Evolutionary conservation across 2,888 invertebrate species (phyloP).

Genomic region (Caenorhabditis becei): DNA sequence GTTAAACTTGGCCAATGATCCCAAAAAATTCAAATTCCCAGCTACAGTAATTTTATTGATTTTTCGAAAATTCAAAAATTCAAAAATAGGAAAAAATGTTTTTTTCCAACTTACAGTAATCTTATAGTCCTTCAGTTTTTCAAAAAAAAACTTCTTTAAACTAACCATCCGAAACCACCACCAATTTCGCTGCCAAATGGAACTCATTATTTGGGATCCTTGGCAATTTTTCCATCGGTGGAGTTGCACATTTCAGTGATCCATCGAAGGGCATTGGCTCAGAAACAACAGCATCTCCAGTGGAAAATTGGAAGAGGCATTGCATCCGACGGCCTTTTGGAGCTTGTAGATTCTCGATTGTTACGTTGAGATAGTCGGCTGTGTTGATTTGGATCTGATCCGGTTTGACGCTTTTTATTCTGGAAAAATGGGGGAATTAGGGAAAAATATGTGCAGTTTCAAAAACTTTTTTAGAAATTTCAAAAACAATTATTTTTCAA

Average conservation of each 20-base stretch:
- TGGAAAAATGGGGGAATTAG: constrained; percentile 44
- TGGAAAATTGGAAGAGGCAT: constrained; percentile 63
- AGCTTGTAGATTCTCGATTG: constrained; percentile 90
- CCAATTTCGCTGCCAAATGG: constrained; percentile 61
- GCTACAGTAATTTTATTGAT: not conserved
- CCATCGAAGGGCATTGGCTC: constrained; percentile 64
- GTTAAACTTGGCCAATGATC: too few relatives aligned
- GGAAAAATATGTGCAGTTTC: constrained; percentile 15
- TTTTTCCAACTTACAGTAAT: not conserved
- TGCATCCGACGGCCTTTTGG: constrained; percentile 61
- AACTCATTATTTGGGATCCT: constrained; percentile 89
- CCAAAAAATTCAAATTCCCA: too few relatives aligned
- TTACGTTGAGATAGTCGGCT: constrained; percentile 85
- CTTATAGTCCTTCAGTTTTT: not conserved
- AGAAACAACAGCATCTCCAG: constrained; percentile 61
- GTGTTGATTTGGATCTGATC: constrained; percentile 78
- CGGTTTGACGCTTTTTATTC: constrained; percentile 76
- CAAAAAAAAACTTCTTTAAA: not conserved
- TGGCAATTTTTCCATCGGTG: constrained; percentile 93
- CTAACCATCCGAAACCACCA: constrained; percentile 67
- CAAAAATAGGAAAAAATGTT: constrained; percentile 14
- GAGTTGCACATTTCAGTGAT: constrained; percentile 87
- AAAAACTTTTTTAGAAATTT: too few relatives aligned
- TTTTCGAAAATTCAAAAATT: too few relatives aligned
- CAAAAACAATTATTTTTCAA: too few relatives aligned